Evolutionary conservation across 2,113 vertebrate genomes (phyloP).

Genomic region (Calonectris borealis): DNA sequence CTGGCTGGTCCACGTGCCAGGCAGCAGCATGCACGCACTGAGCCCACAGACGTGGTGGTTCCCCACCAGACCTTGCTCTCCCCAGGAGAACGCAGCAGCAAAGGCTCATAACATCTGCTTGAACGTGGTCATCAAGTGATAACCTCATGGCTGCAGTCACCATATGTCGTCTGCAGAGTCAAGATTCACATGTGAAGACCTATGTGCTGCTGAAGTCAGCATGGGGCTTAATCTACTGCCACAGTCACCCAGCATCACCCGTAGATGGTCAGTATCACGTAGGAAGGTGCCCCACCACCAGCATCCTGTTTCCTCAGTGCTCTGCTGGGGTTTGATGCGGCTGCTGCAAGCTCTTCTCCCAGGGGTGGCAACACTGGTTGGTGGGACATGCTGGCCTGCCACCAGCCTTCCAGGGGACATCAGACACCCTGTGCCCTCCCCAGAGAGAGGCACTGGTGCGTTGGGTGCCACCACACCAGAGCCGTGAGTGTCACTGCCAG

Average conservation of each 20-base stretch:
- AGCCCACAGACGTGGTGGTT: background rate
- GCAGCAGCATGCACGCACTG: background rate
- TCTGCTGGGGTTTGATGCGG: background rate
- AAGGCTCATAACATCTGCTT: background rate
- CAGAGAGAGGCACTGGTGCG: background rate
- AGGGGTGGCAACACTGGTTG: background rate
- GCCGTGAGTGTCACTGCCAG: too few species aligned
- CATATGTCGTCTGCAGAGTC: background rate
- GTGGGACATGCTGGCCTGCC: background rate
- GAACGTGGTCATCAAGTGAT: background rate
- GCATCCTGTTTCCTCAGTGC: background rate
- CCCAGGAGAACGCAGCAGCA: background rate
- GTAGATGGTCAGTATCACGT: fast-evolving
- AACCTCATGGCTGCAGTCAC: background rate
- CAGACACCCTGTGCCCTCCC: background rate
- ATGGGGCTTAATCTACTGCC: background rate
- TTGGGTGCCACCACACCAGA: background rate
- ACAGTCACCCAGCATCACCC: background rate
- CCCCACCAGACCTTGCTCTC: background rate
- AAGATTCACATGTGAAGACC: background rate
- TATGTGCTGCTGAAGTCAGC: background rate
- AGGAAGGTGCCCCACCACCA: background rate
- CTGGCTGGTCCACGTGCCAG: fast-evolving
- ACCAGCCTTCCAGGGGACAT: background rate
- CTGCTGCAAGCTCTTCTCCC: background rate